A percentile compares a stretch with the other conserved stretches of the same genome.
These are phyloP conservation scores for Venustaconcha ellipsiformis DNA, from an alignment of 1,140 invertebrate species.

Conservation along the genomic window DNA sequence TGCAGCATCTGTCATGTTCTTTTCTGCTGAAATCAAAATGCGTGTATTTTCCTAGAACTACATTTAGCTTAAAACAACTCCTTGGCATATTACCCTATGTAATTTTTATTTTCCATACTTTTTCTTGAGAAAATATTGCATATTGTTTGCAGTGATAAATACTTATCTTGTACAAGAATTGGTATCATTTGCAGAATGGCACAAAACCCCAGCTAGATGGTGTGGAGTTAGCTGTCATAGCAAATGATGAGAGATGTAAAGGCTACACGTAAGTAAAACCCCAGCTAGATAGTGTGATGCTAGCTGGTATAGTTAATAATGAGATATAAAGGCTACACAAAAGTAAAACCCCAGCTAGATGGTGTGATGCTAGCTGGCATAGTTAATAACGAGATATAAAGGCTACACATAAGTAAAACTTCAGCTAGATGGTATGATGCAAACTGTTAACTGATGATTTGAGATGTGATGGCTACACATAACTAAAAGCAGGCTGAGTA, in stretches of 20 bases:
- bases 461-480: slow-evolving; percentile 86
- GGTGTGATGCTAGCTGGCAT: slow-evolving; percentile 85
- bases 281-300: slow-evolving; percentile 81
- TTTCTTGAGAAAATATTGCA: neutral
- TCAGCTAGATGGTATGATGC: slow-evolving; percentile 81
- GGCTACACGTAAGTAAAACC: slow-evolving; percentile 81
- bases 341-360: slow-evolving; percentile 75
- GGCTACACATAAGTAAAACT: slow-evolving; percentile 81
- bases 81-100: neutral
- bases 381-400: slow-evolving; percentile 77
- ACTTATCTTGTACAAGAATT: neutral
- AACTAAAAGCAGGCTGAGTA: slow-evolving; percentile 21
- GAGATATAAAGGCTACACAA: slow-evolving; percentile 83
- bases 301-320: slow-evolving; percentile 78
- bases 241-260: slow-evolving; percentile 76
- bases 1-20: too few relatives aligned
- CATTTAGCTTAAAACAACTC: neutral
- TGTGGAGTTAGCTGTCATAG: slow-evolving; percentile 81
- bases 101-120: neutral
- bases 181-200: slow-evolving; percentile 75
- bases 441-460: slow-evolving; percentile 78
- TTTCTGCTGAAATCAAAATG: too few relatives aligned
- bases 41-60: too few relatives aligned
- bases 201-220: slow-evolving; percentile 82
- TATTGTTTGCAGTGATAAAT: neutral